Conservation (phyloP, 2,797 vertebrate species). For the Danio tinwini region DNA sequence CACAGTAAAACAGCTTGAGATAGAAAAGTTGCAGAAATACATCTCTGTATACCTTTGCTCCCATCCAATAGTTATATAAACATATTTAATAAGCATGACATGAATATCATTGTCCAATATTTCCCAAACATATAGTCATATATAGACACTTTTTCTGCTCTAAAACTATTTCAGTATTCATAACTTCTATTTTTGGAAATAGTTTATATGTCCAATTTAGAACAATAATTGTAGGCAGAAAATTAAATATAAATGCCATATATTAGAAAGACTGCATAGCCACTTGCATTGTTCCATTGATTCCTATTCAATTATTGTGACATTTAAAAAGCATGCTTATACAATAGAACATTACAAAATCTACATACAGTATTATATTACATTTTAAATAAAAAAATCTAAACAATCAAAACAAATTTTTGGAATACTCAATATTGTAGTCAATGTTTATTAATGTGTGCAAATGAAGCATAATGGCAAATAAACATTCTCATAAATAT, state of each 20-base stretch:
- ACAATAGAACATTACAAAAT: neutral
- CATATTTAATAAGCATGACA: neutral
- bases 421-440: neutral
- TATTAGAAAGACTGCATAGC: neutral
- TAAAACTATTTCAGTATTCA: neutral
- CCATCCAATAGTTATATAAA: neutral
- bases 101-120: neutral
- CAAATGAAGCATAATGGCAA: neutral
- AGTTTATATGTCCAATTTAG: neutral
- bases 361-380: no score
- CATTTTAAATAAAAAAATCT: no score
- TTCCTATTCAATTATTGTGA: no score
- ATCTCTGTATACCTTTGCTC: neutral
- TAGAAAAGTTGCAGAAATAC: constrained; percentile 16
- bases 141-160: neutral
- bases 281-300: no score
- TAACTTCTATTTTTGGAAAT: neutral
- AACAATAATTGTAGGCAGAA: neutral
- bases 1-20: constrained; percentile 30
- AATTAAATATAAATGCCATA: neutral
- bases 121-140: neutral
- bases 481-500: neutral
- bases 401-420: no score
- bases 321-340: no score
- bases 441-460: neutral